Evolutionary conservation across 23 tunicate species (phyloP).

Genomic region (Styela clava): DNA sequence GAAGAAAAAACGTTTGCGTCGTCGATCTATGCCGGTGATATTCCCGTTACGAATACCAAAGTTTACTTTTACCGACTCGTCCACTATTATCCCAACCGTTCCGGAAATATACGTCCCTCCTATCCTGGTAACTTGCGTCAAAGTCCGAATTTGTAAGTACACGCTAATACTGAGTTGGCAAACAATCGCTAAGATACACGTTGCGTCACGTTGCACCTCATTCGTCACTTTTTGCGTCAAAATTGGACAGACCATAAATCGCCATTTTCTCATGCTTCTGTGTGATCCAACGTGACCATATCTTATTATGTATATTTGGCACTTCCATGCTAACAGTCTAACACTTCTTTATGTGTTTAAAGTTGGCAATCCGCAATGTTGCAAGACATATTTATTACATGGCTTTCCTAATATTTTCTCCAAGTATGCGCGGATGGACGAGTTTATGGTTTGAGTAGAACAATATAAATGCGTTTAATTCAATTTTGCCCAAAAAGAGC

Average conservation of each 20-base stretch:
- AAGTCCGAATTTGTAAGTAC: conserved; percentile 20
- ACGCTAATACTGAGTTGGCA: not conserved
- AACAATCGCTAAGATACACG: not conserved
- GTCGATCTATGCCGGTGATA: conserved; percentile 18
- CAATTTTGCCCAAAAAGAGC: too few species aligned
- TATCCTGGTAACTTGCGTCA: conserved; percentile 13
- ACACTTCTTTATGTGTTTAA: too few species aligned
- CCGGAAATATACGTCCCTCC: not conserved
- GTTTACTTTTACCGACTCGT: not conserved
- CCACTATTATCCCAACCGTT: not conserved
- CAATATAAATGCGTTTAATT: too few species aligned
- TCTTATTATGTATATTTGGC: too few species aligned
- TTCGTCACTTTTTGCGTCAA: not conserved
- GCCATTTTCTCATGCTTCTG: too few species aligned
- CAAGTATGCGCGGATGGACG: too few species aligned
- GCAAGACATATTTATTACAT: too few species aligned
- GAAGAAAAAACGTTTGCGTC: conserved; percentile 10
- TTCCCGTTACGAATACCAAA: not conserved
- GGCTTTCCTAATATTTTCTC: too few species aligned
- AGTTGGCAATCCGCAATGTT: too few species aligned
- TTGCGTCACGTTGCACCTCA: not conserved
- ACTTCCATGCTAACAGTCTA: too few species aligned
- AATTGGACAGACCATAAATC: not conserved
- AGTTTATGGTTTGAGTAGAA: too few species aligned
- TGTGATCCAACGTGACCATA: too few species aligned